These are phyloP conservation scores for Oithona nana DNA, from an alignment of 2,888 invertebrate genomes.

Conservation along the genomic window DNA sequence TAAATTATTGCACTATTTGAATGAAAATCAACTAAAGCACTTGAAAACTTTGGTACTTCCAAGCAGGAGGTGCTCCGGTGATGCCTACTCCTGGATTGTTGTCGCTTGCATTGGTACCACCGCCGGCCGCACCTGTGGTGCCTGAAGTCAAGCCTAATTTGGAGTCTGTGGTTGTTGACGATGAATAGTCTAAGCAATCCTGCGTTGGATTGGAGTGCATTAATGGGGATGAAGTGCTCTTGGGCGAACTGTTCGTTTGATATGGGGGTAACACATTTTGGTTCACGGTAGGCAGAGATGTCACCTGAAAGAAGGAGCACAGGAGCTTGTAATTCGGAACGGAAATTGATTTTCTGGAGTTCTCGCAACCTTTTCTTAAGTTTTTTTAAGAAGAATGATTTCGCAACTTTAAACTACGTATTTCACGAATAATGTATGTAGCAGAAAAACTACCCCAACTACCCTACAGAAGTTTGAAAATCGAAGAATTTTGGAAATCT, in stretches of 20 bases:
- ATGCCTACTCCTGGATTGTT: background rate
- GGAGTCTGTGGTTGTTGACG: background rate
- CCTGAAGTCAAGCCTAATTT: background rate
- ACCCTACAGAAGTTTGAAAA: no score
- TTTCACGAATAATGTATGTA: no score
- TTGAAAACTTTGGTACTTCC: constrained; percentile 13
- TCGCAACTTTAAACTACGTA: no score
- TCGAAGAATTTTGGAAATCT: no score
- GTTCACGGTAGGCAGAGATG: background rate
- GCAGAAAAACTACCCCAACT: no score
- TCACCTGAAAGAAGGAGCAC: background rate
- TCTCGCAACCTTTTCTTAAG: no score
- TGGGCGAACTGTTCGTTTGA: background rate
- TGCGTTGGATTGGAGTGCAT: background rate
- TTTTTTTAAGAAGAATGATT: no score
- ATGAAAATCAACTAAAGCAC: constrained; percentile 2
- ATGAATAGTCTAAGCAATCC: background rate
- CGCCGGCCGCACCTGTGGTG: background rate
- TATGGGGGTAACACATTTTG: background rate
- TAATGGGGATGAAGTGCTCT: background rate
- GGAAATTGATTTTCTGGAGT: no score
- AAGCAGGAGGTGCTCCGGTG: background rate
- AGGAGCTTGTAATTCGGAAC: no score
- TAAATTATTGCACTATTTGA: no score
- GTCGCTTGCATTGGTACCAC: no score